phyloP scores from a whole-genome alignment of 2,113 vertebrate species.

The Climacteris rufus region DNA sequence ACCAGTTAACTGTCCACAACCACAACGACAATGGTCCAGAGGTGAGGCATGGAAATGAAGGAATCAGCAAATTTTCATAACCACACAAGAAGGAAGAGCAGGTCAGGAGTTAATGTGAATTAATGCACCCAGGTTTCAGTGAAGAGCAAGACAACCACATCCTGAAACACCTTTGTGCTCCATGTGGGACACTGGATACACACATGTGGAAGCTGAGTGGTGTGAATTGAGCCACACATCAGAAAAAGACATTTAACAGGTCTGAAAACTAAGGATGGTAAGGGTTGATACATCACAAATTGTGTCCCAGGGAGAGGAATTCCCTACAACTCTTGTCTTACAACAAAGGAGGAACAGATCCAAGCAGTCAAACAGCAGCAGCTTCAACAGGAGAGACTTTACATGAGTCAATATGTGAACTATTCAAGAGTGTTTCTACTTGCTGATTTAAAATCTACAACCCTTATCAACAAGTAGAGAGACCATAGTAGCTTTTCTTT shows the following conservation, averaged over 20 bases:
- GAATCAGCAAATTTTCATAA: neutral
- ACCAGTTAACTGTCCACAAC: neutral
- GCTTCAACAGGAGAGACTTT: neutral
- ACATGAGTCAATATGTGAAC: slow-evolving; percentile 45
- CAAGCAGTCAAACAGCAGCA: slow-evolving; percentile 15
- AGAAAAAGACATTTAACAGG: neutral
- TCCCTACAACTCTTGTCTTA: neutral
- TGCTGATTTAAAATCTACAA: slow-evolving; percentile 10
- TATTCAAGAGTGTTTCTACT: slow-evolving; percentile 39
- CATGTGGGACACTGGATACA: neutral
- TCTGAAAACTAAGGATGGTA: neutral
- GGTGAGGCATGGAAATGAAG: neutral
- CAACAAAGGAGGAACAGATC: neutral
- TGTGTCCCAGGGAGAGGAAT: neutral
- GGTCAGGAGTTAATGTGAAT: neutral
- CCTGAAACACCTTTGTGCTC: neutral
- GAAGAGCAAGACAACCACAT: neutral
- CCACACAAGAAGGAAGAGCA: neutral
- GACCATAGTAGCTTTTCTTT: neutral
- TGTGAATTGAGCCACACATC: neutral
- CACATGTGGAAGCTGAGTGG: accelerated
- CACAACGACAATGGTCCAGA: neutral
- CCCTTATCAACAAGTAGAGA: slow-evolving; percentile 3
- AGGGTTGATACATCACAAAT: neutral
- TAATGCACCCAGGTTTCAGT: neutral